A percentile compares a stretch with the other conserved stretches of the same genome.
Evolutionary conservation across 2,113 vertebrate species (phyloP).

Genomic region (Monarcha castaneiventris): DNA sequence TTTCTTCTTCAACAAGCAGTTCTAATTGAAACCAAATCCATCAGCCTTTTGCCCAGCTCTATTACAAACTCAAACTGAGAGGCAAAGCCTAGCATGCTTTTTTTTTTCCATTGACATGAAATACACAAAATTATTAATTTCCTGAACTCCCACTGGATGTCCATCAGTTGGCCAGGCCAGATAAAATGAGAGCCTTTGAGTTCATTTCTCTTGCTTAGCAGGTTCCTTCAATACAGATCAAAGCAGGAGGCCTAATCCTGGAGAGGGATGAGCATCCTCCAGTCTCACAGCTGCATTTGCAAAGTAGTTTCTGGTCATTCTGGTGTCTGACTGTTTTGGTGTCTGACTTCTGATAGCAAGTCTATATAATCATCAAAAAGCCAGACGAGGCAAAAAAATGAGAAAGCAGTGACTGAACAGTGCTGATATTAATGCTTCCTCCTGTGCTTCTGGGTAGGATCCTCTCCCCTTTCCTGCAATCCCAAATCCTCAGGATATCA

Average conservation of each 20-base stretch:
- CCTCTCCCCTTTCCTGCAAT: not conserved
- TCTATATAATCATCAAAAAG: not conserved
- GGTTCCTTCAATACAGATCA: not conserved
- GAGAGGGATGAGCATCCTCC: not conserved
- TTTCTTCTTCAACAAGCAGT: not conserved
- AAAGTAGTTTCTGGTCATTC: not conserved
- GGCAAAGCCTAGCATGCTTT: not conserved
- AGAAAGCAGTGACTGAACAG: not conserved
- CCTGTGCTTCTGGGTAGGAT: not conserved
- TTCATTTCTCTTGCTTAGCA: not conserved
- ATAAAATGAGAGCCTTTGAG: not conserved
- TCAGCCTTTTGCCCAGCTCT: not conserved
- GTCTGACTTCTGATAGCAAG: not conserved
- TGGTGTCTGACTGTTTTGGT: not conserved
- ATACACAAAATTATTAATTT: conserved; percentile 15
- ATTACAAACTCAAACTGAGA: not conserved
- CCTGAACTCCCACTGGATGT: not conserved
- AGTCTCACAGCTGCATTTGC: not conserved
- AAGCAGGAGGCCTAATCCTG: not conserved
- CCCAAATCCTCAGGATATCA: not conserved
- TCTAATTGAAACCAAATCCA: not conserved
- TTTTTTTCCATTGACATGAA: not conserved
- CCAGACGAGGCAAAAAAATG: not conserved
- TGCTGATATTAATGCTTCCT: not conserved
- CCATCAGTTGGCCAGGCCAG: not conserved